Conservation (phyloP, 2,888 invertebrate genomes). For the Heteropelma amictum region DNA sequence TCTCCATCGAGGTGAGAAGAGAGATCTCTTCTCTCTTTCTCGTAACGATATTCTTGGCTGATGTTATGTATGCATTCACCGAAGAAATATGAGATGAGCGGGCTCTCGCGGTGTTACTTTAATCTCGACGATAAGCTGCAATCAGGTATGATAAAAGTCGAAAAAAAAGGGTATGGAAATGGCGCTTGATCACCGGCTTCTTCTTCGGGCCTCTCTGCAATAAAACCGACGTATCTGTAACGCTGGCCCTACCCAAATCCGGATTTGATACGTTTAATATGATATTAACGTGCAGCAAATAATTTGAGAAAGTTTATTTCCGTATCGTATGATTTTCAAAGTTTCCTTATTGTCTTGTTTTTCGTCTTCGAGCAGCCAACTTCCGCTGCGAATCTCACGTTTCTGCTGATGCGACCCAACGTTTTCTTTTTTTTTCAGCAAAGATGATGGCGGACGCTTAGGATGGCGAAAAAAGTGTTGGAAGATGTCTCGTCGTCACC, state of each 20-base stretch:
- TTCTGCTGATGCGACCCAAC: not conserved
- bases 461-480: not conserved
- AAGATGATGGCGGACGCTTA: not conserved
- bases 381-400: too few relatives aligned
- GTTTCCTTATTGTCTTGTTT: too few relatives aligned
- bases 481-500: not conserved
- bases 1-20: slow-evolving; percentile 15
- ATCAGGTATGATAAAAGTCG: slow-evolving; percentile 45
- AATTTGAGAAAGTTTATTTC: too few relatives aligned
- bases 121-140: slow-evolving; percentile 57
- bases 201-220: not conserved
- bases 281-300: too few relatives aligned
- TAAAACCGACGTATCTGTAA: too few relatives aligned
- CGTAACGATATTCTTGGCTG: not conserved
- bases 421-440: not conserved
- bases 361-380: too few relatives aligned
- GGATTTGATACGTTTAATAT: too few relatives aligned
- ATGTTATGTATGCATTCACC: not conserved
- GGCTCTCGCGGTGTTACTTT: slow-evolving; percentile 53
- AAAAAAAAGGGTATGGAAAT: slow-evolving; percentile 30
- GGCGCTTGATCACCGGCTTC: not conserved
- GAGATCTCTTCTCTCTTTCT: slow-evolving; percentile 17
- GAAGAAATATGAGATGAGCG: slow-evolving; percentile 45
- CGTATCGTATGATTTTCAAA: too few relatives aligned
- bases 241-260: too few relatives aligned